Percentiles rank a stretch among this genome's conserved stretches.
Conservation (phyloP, 2,113 vertebrate genomes). For the Ptilonorhynchus violaceus region DNA sequence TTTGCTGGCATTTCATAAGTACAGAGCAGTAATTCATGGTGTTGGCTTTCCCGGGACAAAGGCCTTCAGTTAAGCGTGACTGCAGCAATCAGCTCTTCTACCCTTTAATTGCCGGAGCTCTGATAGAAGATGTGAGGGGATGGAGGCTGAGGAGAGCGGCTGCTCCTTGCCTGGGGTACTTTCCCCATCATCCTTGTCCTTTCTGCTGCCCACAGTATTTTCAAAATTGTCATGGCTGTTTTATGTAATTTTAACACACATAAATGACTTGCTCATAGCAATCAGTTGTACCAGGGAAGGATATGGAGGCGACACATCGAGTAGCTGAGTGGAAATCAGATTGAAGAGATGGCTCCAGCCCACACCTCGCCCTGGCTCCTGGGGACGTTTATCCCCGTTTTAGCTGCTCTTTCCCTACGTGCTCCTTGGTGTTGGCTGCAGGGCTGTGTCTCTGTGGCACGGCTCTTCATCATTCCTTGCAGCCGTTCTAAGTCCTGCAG, state of each 20-base stretch:
- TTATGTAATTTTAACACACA: neutral
- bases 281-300: neutral
- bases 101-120: neutral
- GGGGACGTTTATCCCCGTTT: neutral
- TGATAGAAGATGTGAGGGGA: neutral
- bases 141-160: neutral
- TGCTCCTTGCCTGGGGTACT: neutral
- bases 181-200: neutral
- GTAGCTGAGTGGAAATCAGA: neutral
- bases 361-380: neutral
- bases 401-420: rapidly evolving
- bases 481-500: neutral
- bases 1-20: neutral
- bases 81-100: neutral
- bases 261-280: neutral
- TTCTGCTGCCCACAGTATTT: neutral
- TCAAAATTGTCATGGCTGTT: neutral
- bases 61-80: neutral
- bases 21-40: neutral
- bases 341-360: neutral
- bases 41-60: neutral
- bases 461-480: neutral
- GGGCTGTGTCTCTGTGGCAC: neutral
- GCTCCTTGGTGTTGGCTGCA: neutral
- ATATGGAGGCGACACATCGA: neutral